Conservation (phyloP, 2,888 invertebrate genomes). For the Andrena haemorrhoa region DNA sequence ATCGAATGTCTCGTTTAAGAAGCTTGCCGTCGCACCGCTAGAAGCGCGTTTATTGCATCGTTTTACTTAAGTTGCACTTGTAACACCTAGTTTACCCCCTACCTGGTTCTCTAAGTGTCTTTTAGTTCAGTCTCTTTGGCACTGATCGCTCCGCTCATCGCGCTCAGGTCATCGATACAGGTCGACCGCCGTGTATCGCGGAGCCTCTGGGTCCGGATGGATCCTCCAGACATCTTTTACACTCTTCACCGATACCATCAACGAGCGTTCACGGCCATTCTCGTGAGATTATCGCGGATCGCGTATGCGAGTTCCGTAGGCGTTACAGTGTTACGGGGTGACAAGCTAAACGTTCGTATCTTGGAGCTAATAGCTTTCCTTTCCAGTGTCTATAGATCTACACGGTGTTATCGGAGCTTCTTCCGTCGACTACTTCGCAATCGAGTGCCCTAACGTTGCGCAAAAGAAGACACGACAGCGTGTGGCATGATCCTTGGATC, state of each 20-base stretch:
- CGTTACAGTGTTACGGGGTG: neutral
- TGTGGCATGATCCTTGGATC: neutral
- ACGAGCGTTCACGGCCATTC: neutral
- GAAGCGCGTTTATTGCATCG: constrained; percentile 62
- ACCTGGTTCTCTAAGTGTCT: constrained; percentile 33
- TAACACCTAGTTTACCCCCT: constrained; percentile 35
- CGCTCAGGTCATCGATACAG: constrained; percentile 23
- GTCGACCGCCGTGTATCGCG: constrained; percentile 9
- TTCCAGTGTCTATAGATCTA: too few relatives aligned
- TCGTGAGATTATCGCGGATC: neutral
- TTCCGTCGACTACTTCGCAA: neutral
- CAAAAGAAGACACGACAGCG: constrained; percentile 6
- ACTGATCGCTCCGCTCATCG: constrained; percentile 45
- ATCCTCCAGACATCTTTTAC: constrained; percentile 8
- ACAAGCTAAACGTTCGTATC: too few relatives aligned
- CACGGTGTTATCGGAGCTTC: too few relatives aligned
- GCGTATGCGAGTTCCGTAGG: neutral
- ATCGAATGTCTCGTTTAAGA: constrained; percentile 18
- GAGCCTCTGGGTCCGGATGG: neutral
- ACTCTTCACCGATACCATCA: constrained; percentile 5
- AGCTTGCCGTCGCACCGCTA: constrained; percentile 23
- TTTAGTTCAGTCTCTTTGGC: constrained; percentile 65
- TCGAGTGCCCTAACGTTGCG: neutral
- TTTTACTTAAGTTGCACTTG: constrained; percentile 60
- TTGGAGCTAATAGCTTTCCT: neutral